Evolutionary conservation across 1,140 invertebrate genomes (phyloP), one percentile per base, ranked within the genome.

Genomic region (Dreissena polymorpha): DNA sequence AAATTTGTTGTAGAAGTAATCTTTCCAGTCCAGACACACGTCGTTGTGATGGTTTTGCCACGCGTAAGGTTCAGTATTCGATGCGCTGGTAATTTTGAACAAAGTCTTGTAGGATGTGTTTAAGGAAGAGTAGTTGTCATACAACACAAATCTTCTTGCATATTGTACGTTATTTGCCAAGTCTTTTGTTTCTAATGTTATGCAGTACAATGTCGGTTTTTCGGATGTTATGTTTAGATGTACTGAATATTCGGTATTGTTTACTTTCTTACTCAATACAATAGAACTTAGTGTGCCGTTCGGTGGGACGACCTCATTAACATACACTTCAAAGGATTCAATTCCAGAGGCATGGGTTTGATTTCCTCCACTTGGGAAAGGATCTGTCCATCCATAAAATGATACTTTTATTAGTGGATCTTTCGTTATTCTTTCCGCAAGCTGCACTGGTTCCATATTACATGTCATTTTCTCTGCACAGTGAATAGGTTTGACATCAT

Each of bases 21-120:
- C 65, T 55, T 57, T 57, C 76, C 76, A 78, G 0, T 18, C 18
- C 39, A 78, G 0, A 27, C 76, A 69, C 0, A 78, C 27, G 39
- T 70, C 27, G 49, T 57, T 49, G 29, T 77, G 75, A 25, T 78
- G 49, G 12, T 51, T 70, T 57, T 78, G 76, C 76, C 76, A 78
- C 25, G 3, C 53, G 55, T 25, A 69, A 29, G 68, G 68, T 49
- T 64, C 69, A 29, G 29, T 3, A 3, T 10, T 70, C 6, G 67
- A 78, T 18, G 76, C 76, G 1, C 64, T 69, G 21, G 65, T 57
- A 53, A 39, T 65, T 23, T 13, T 3, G 51, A 27, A 70, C 8
- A 13, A 7, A 16, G 1, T 29, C 23, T 57, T 23, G 0, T 69
- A 0, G 0, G 6, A 13, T 6, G 25, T 27, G 39, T 25, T 23